A percentile compares a stretch with the other conserved stretches of the same genome.
phyloP scores from a whole-genome alignment of 2,888 invertebrate genomes.

The Seira sanloemensis region DNA sequence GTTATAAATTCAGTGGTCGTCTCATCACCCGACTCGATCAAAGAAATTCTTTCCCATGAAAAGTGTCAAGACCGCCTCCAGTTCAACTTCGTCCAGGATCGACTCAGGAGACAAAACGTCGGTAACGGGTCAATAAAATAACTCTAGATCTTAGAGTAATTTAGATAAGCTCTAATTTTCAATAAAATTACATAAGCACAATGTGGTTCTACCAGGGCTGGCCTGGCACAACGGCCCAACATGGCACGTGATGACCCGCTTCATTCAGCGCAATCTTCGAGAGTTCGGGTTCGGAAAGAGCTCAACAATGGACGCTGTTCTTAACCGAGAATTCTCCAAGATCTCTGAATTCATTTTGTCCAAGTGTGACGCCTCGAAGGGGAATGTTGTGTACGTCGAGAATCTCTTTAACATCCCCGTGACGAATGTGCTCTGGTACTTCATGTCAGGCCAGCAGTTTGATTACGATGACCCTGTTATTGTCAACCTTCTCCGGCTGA shows the following conservation, averaged over 20 bases:
- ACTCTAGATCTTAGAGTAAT: no score
- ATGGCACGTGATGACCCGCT: slow-evolving; percentile 29
- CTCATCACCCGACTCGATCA: background rate
- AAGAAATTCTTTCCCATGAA: slow-evolving; percentile 14
- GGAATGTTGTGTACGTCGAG: background rate
- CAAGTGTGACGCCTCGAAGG: background rate
- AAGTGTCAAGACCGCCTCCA: background rate
- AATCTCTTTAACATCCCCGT: background rate
- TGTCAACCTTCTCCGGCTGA: background rate
- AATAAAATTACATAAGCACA: no score
- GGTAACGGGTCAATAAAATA: no score
- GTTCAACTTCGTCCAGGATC: background rate
- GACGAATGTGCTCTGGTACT: slow-evolving; percentile 11
- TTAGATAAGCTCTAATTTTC: no score
- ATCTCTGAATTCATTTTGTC: background rate
- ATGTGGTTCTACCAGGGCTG: no score
- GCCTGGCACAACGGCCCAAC: slow-evolving; percentile 12
- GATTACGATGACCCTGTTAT: background rate
- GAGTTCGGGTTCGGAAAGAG: slow-evolving; percentile 54
- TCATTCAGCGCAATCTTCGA: slow-evolving; percentile 22
- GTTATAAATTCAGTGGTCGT: slow-evolving; percentile 14
- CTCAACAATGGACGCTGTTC: slow-evolving; percentile 22
- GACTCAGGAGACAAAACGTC: background rate
- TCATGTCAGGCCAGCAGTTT: background rate
- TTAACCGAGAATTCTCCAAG: slow-evolving; percentile 33